Conservation (phyloP, 2,797 vertebrate species). For the Podarcis lilfordi region DNA sequence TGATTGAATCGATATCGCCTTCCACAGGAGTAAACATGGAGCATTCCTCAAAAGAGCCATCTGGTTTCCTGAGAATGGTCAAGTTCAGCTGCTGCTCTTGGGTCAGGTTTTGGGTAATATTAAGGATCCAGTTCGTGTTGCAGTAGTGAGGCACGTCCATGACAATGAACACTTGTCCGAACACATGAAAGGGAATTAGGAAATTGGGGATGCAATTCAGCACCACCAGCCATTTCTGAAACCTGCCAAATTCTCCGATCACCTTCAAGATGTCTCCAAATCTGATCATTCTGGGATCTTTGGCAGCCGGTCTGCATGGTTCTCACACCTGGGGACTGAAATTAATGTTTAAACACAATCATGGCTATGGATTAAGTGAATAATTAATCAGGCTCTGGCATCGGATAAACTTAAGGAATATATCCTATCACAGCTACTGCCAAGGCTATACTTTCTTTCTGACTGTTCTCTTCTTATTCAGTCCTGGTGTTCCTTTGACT, state of each 20-base stretch:
- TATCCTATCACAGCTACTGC: not conserved
- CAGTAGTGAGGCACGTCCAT: constrained; percentile 79
- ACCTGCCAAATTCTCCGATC: constrained; percentile 83
- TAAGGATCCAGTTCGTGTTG: constrained; percentile 85
- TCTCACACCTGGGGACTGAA: not conserved
- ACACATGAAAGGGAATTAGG: constrained; percentile 79
- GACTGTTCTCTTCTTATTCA: not conserved
- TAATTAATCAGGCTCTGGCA: constrained; percentile 10
- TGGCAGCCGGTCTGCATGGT: not conserved
- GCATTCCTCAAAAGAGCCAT: constrained; percentile 79
- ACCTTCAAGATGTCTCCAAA: constrained; percentile 78
- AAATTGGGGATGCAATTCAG: constrained; percentile 77
- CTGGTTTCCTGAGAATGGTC: constrained; percentile 77
- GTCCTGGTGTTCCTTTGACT: not conserved
- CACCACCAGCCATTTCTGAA: constrained; percentile 82
- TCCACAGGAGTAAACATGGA: constrained; percentile 83
- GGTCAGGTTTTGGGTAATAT: constrained; percentile 74
- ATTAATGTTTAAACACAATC: constrained; percentile 33
- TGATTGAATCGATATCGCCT: constrained; percentile 77
- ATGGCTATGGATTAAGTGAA: not conserved
- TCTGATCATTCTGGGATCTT: constrained; percentile 61
- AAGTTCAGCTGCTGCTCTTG: constrained; percentile 74
- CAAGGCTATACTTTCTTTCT: no score
- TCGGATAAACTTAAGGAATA: not conserved
- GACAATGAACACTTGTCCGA: constrained; percentile 77